Evolutionary conservation across 2,797 vertebrate species (phyloP), one percentile per base, ranked within the genome.

Genomic region (Tangara arthus): DNA sequence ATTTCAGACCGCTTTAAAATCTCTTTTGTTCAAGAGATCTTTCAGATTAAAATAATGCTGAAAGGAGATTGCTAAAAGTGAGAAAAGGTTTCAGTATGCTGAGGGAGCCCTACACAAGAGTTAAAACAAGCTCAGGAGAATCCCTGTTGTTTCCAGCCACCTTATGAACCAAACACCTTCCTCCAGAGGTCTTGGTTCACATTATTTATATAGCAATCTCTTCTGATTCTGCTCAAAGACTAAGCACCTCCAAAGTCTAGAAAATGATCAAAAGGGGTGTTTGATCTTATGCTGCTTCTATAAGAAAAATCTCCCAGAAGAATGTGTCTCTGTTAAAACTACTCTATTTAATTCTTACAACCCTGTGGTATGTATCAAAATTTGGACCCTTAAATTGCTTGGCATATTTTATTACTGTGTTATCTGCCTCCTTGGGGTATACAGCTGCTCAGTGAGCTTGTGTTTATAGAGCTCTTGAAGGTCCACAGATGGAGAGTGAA

Each of bases 381-480:
- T 86, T 78, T 87, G 69, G 81, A 89, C 60, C 55, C 52, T 92
- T 84, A 89, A 82, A 66, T 92, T 94, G 64, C 41, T 87, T 89
- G 80, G 88, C 82, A 91, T 81, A 77, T 80, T 94, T 94, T 87
- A 95, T 93, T 78, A 70, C 47, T 42, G 3, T 86, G 83, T 82
- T 87, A 68, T 79, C 57, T 87, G 53, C 76, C 79, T 96, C 93
- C 73, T 72, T 78, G 56, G 76, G 78, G 72, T 79, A 89, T 77
- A 88, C 53, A 96, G 73, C 66, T 94, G 87, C 73, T 92, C 68
- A 63, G 79, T 30, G 55, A 91, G 50, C 65, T 88, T 65, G 53
- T 86, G 65, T 92, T 94, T 95, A 70, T 88, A 82, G 93, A 96
- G 70, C 41, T 93, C 53, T 80, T 83, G 63, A 92, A 85, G 56